phyloP scores from a whole-genome alignment of 2,797 vertebrate genomes.

The Sebastes iracundus region DNA sequence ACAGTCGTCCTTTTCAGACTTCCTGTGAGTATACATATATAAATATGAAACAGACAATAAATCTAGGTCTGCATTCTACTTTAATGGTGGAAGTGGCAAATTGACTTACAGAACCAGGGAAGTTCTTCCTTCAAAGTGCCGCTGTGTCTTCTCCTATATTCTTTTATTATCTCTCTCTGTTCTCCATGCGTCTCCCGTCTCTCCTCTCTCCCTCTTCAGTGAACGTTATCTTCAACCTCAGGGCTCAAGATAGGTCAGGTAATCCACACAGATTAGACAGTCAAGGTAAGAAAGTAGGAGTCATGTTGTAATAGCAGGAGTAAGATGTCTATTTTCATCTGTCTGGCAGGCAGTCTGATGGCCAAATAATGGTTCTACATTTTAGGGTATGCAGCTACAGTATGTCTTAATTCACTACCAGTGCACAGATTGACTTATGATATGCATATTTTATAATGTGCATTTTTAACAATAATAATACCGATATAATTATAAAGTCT shows the following conservation, averaged over 20 bases:
- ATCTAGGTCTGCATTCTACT: neutral
- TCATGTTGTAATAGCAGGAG: constrained; percentile 15
- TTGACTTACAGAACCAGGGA: neutral
- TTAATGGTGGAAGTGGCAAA: neutral
- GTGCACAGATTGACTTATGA: neutral
- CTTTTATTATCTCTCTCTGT: neutral
- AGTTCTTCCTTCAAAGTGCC: neutral
- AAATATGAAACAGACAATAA: neutral
- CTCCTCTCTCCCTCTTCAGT: constrained; percentile 8
- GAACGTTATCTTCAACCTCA: constrained; percentile 7
- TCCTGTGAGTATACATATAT: neutral
- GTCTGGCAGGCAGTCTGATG: neutral
- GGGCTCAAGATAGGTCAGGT: constrained; percentile 40
- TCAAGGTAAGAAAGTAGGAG: constrained; percentile 14
- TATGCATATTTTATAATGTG: neutral
- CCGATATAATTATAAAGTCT: neutral
- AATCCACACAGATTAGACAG: constrained; percentile 68
- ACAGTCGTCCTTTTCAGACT: neutral
- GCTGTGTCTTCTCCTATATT: neutral
- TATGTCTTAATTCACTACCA: neutral
- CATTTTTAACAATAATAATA: neutral
- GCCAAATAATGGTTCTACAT: neutral
- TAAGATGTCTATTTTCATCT: constrained; percentile 54
- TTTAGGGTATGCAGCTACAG: neutral
- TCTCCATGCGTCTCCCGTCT: neutral